phyloP scores from a whole-genome alignment of 2,113 vertebrate species.

The Mohoua ochrocephala region DNA sequence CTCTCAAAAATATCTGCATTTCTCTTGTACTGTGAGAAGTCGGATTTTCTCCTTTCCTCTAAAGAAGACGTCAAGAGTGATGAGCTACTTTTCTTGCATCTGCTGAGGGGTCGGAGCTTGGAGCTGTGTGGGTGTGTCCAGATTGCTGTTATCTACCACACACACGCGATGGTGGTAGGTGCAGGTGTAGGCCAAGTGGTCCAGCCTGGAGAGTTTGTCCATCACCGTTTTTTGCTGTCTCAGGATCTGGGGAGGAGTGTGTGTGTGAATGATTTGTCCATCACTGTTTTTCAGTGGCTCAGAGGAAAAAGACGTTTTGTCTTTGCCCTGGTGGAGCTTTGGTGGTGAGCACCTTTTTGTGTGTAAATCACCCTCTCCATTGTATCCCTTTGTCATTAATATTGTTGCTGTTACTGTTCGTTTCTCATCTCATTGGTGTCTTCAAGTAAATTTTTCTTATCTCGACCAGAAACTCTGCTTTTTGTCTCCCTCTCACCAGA shows the following conservation, averaged over 20 bases:
- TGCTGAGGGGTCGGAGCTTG: rapidly evolving
- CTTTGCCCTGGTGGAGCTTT: background rate
- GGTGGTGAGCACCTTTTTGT: background rate
- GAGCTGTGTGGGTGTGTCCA: background rate
- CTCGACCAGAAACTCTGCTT: background rate
- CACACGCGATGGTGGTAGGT: background rate
- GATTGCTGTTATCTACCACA: rapidly evolving
- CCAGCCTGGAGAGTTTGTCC: background rate
- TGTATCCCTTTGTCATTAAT: background rate
- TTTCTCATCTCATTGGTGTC: background rate
- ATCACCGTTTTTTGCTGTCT: background rate
- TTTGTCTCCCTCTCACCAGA: background rate
- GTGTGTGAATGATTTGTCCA: background rate
- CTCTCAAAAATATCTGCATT: background rate
- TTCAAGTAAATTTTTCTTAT: background rate
- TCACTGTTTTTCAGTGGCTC: rapidly evolving
- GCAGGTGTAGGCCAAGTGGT: background rate
- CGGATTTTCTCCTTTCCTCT: background rate
- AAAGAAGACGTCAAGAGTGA: background rate
- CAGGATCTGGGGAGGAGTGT: background rate
- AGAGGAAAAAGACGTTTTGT: background rate
- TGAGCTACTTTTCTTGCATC: background rate
- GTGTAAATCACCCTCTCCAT: too few species aligned
- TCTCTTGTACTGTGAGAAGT: background rate
- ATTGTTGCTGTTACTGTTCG: background rate